Evolutionary conservation across 2,113 vertebrate genomes (phyloP).

Genomic region (Nothobranchius furzeri): DNA sequence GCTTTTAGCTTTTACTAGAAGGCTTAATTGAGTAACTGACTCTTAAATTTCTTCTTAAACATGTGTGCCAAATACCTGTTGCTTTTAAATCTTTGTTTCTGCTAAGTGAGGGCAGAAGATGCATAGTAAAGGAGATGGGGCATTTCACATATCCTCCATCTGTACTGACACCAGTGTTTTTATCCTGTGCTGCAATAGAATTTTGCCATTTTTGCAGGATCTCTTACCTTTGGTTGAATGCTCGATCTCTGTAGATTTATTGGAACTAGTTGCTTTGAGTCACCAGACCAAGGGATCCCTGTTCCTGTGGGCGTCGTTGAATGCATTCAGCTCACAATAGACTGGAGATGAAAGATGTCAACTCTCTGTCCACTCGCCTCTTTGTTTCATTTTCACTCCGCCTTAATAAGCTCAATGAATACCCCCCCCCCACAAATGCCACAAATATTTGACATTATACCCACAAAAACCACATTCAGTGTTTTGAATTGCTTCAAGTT

Average conservation of each 20-base stretch:
- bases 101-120: conserved; percentile 14
- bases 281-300: conserved; percentile 39
- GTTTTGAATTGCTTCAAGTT: conserved; percentile 41
- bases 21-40: conserved; percentile 2
- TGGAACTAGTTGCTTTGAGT: conserved; percentile 32
- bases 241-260: conserved; percentile 17
- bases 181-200: conserved; percentile 44
- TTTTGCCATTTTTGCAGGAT: conserved; percentile 33
- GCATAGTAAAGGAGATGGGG: not conserved
- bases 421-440: conserved; percentile 39
- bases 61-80: conserved; percentile 6
- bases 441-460: conserved; percentile 40
- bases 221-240: conserved; percentile 18
- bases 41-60: conserved; percentile 27
- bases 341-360: conserved; percentile 63
- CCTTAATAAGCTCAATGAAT: conserved; percentile 33
- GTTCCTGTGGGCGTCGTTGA: conserved; percentile 49
- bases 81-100: not conserved
- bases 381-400: conserved; percentile 55
- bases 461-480: conserved; percentile 16
- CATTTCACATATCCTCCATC: conserved; percentile 41
- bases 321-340: conserved; percentile 53
- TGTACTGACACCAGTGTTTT: conserved; percentile 27
- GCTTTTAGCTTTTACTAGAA: conserved; percentile 26
- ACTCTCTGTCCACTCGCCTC: conserved; percentile 28